These are phyloP conservation scores for Abrostola tripartita DNA, from an alignment of 2,888 invertebrate genomes.

Conservation along the genomic window DNA sequence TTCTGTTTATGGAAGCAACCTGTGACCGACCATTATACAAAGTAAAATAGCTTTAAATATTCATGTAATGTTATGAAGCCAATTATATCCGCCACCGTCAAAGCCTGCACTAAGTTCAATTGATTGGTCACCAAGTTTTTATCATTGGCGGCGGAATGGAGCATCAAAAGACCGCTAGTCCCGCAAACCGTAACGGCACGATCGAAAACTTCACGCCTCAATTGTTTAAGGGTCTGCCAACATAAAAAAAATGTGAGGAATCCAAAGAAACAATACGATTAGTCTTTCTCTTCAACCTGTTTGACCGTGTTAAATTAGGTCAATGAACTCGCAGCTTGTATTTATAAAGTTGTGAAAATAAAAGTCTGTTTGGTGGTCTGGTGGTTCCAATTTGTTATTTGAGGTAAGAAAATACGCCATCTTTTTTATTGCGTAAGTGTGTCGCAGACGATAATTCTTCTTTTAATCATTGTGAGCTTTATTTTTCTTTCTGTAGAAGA, in stretches of 20 bases:
- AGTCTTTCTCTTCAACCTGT: constrained; percentile 50
- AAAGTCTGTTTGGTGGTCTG: constrained; percentile 29
- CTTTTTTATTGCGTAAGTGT: constrained; percentile 39
- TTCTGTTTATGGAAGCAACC: too few relatives aligned
- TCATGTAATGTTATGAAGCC: too few relatives aligned
- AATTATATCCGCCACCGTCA: constrained; percentile 23
- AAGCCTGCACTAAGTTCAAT: constrained; percentile 57
- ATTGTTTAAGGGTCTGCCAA: constrained; percentile 58
- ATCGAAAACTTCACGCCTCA: constrained; percentile 59
- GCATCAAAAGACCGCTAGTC: constrained; percentile 65
- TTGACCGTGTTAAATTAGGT: constrained; percentile 52
- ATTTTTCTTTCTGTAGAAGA: not conserved
- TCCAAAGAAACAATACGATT: constrained; percentile 55
- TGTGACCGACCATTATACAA: too few relatives aligned
- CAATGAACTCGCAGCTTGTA: constrained; percentile 48
- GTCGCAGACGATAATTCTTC: constrained; percentile 29
- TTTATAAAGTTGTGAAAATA: constrained; percentile 47
- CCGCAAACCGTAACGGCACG: constrained; percentile 72
- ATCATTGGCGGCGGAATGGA: constrained; percentile 51
- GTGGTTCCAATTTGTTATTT: constrained; percentile 35
- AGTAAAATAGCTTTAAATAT: too few relatives aligned
- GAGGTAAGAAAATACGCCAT: constrained; percentile 21
- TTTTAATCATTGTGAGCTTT: constrained; percentile 7
- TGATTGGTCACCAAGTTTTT: constrained; percentile 67
- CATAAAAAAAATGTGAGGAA: constrained; percentile 45